Base-by-base conservation (phyloP, 2,113 vertebrate species). In the Corythornis madagascariensis region DNA sequence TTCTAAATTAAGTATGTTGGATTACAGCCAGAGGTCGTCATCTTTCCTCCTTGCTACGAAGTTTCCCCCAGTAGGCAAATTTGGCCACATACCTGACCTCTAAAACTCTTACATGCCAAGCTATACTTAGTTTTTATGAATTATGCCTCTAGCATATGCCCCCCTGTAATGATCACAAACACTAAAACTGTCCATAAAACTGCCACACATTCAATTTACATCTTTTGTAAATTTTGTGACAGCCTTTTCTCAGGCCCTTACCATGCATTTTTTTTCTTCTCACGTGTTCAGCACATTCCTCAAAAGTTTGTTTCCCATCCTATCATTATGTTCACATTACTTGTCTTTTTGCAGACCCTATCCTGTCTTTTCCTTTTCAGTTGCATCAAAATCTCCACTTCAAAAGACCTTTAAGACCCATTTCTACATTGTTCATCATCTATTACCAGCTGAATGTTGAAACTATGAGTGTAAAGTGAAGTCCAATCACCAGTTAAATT, bases 71-170 rank as follows among this genome's bases (percentile, higher is more conserved):
- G 31, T 42, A 85, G 64, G 67, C 87, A 89, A 93, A 85, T n/a
- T 66, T 6, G 67, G 4, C 38, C 16, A 87, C 63, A 50, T 35
- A 42, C 7, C 25, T 88, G 59, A 94, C 75, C 89, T 83, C 82
- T 89, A 57, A 83, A 89, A 76, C 50, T 57, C 66, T 88, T 73
- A 25, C 8, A 24, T 48, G 24, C 38, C 55, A 70, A 92, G 60
- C 59, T 95, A 85, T 89, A 70, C 75, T 91, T 92, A 92, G 89
- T 53, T 75, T 92, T 69, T 57, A 72, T 87, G 63, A 93, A 79
- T 91, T 82, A 91, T 75, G 11, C 45, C 31, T 79, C n/a, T 60
- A 91, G 50, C 66, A 85, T 65, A 50, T 76, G 63, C 11, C 29
- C 6, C 10, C 4, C 76, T 50, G 85, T 72, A 79, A 87, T 2